These are phyloP conservation scores for Dilophus febrilis DNA, from an alignment of 2,888 invertebrate species.

Conservation along the genomic window DNA sequence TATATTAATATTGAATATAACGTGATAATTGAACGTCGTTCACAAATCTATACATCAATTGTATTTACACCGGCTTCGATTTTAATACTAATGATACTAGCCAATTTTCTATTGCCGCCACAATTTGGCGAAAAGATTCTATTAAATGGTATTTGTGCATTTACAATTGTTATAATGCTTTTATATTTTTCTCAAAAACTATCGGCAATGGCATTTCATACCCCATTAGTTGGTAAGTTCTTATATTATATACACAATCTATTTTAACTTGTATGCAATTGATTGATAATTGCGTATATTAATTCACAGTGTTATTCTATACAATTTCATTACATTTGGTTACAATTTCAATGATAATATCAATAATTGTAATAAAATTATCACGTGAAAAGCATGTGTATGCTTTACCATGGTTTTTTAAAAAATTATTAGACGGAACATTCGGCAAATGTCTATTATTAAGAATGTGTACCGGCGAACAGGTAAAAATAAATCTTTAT, in stretches of 20 bases:
- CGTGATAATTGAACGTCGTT: constrained; percentile 35
- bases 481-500: not conserved
- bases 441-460: constrained; percentile 13
- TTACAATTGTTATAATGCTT: constrained; percentile 42
- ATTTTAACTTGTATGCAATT: too few relatives aligned
- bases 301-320: constrained; percentile 36
- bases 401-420: constrained; percentile 30
- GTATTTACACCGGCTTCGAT: constrained; percentile 45
- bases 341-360: constrained; percentile 34
- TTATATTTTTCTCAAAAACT: constrained; percentile 42
- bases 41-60: constrained; percentile 41
- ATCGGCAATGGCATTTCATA: constrained; percentile 30
- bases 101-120: constrained; percentile 49
- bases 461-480: constrained; percentile 20
- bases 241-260: not conserved
- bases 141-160: constrained; percentile 38
- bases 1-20: constrained; percentile 36
- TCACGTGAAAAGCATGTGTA: constrained; percentile 29
- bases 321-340: constrained; percentile 33
- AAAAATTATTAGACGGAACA: constrained; percentile 20
- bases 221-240: constrained; percentile 30
- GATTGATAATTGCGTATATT: too few relatives aligned
- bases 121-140: constrained; percentile 48
- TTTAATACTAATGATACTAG: constrained; percentile 39
- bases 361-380: constrained; percentile 36